Evolutionary conservation across 2,888 invertebrate species (phyloP), one percentile per base, ranked within the genome.

Genomic region (Gastracanthus pulcherrimus): DNA sequence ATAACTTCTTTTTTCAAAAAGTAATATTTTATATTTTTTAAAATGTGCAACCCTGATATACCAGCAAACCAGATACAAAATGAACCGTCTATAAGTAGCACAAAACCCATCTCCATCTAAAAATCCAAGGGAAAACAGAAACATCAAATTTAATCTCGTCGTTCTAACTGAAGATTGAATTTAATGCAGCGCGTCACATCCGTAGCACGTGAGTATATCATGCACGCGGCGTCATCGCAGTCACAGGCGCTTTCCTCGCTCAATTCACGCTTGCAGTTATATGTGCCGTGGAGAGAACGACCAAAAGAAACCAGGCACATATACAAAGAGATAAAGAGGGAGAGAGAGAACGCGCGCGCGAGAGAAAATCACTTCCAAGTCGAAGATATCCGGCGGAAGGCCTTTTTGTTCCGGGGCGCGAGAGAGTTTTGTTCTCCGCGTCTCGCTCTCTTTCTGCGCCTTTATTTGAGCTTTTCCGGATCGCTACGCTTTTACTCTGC

Each of bases 401-500:
- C 55, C n/a, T n/a, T n/a, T 76, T 80, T 80, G 69, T 80, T 80
- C 67, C n/a, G 58, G 76, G 69, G 76, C 48, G 70, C 62, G 70
- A 76, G n/a, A n/a, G 51, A 75, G 58, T 77, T 81, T 71, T 66
- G 62, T 74, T 69, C 77, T 79, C 67, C 66, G 45, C 36, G 38
- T 41, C 70, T 5, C 58, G 41, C 3, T 55, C 48, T 38, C 31
- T 72, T 66, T 55, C 45, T 74, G 34, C 51, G 38, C 45, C 41
- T 72, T 76, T 76, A 66, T 82, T 67, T 78, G 67, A 79, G 67
- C 70, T 76, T 77, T 81, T 77, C 76, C 79, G 76, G 80, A 81
- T 81, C 81, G 66, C 67, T 80, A 72, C 34, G 64, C 76, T 81
- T 81, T 71, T 58, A 29, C 55, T 5, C 36, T n/a, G 23, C 71